Base-by-base conservation (phyloP, 1,140 invertebrate species). In the Chionoecetes opilio region DNA sequence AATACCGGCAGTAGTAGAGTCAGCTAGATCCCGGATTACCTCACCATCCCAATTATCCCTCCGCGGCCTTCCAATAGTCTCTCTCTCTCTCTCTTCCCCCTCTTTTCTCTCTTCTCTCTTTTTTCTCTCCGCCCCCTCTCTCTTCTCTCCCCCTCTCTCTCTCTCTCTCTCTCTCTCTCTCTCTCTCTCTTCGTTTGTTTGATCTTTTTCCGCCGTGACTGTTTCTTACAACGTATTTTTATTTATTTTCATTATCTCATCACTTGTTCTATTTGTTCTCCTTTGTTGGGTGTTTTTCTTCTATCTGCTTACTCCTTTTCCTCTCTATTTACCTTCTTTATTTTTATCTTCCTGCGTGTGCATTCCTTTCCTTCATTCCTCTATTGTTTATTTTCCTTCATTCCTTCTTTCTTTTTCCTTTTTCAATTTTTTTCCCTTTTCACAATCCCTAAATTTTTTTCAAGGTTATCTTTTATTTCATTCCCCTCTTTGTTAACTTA, bases 141-240 rank as follows among this genome's bases (percentile, higher is more conserved):
- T 84, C n/a, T n/a, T 63, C 89, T 63, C 34, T 63, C 89, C 32
- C 89, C 75, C 89, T 63, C 89, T 63, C 89, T 63, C 53, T 91
- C 89, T 63, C 89, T 63, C 89, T 63, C 89, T 63, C 41, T 63
- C 53, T 63, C 41, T 91, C 89, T 63, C 89, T 91, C 89, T 41
- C 46, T 90, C 88, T 90, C 88, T 46, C 88, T 90, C 88, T 84
- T 84, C 82, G 9, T 84, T 84, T 34, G 9, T 84, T 84, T 84
- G 82, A 84, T 84, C 32, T 84, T 84, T 84, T 84, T 31, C 9
- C 82, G 21, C 11, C 26, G 0, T 11, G 0, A 3, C 21, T 53
- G 11, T 53, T 53, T 53, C 46, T 53, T 53, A 3, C 21, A 53
- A 14, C 46, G 46, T 53, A 53, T 53, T 53, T 53, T 53, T 17